A percentile compares a stretch with the other conserved stretches of the same genome.
Conservation (phyloP, 2,888 invertebrate genomes). For the Cacoxenus indagator region DNA sequence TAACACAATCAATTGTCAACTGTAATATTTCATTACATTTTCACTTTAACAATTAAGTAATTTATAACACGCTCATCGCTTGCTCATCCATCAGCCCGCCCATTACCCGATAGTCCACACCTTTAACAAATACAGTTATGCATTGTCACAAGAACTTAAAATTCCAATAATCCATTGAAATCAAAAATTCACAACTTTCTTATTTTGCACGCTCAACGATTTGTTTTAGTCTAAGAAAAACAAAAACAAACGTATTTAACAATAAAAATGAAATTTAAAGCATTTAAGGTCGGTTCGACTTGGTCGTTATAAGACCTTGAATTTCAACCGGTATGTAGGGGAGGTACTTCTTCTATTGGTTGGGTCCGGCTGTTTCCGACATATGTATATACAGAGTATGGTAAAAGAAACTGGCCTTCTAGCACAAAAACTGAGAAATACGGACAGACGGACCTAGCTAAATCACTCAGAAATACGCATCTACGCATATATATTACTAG, state of each 20-base stretch:
- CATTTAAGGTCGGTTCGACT: too few relatives aligned
- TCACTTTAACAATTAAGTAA: constrained; percentile 15
- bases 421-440: too few relatives aligned
- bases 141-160: constrained; percentile 5
- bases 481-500: too few relatives aligned
- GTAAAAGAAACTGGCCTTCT: too few relatives aligned
- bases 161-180: not conserved
- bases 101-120: not conserved
- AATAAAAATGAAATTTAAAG: too few relatives aligned
- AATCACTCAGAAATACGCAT: too few relatives aligned
- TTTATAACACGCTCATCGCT: not conserved
- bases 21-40: constrained; percentile 4
- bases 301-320: too few relatives aligned
- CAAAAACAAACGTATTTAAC: not conserved
- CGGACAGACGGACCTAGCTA: too few relatives aligned
- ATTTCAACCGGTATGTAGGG: too few relatives aligned
- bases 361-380: too few relatives aligned
- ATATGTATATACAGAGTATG: too few relatives aligned
- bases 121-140: not conserved
- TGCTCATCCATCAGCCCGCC: not conserved
- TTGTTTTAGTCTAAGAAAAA: constrained; percentile 5
- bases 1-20: not conserved
- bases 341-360: too few relatives aligned
- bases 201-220: not conserved
- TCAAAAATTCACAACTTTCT: not conserved